phyloP scores from a whole-genome alignment of 2,888 invertebrate genomes.

The Helobdella robusta region DNA sequence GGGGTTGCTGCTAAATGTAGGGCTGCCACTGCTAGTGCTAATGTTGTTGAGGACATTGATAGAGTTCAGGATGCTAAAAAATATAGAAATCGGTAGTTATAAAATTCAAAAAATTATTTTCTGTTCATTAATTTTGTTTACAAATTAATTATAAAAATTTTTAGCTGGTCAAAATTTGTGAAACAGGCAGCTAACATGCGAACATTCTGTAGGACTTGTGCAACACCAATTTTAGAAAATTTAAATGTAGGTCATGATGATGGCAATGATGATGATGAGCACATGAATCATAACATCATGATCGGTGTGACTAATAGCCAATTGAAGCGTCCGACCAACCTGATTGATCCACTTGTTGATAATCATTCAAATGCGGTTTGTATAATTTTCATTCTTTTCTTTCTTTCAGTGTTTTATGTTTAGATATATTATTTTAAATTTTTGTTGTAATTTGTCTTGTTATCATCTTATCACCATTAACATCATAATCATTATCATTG shows the following conservation, averaged over 20 bases:
- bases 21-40: not conserved
- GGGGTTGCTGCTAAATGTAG: constrained; percentile 40
- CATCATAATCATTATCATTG: not conserved
- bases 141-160: constrained; percentile 9
- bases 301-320: constrained; percentile 35
- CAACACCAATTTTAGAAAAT: constrained; percentile 41
- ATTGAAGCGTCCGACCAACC: constrained; percentile 40
- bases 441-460: not conserved
- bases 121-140: not conserved
- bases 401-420: not conserved
- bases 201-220: constrained; percentile 44
- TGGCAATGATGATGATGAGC: constrained; percentile 37
- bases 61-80: too few relatives aligned
- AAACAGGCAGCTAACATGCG: constrained; percentile 34
- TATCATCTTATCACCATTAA: too few relatives aligned
- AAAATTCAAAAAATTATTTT: too few relatives aligned
- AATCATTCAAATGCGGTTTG: constrained; percentile 66
- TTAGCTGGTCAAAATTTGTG: constrained; percentile 28
- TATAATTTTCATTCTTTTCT: constrained; percentile 11
- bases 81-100: too few relatives aligned
- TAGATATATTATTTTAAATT: not conserved
- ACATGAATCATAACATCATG: constrained; percentile 38
- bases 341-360: constrained; percentile 63
- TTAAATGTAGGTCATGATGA: too few relatives aligned
- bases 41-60: too few relatives aligned